These are phyloP conservation scores for Drosophila flavopinicola DNA, from an alignment of 2,888 invertebrate species.

Conservation along the genomic window DNA sequence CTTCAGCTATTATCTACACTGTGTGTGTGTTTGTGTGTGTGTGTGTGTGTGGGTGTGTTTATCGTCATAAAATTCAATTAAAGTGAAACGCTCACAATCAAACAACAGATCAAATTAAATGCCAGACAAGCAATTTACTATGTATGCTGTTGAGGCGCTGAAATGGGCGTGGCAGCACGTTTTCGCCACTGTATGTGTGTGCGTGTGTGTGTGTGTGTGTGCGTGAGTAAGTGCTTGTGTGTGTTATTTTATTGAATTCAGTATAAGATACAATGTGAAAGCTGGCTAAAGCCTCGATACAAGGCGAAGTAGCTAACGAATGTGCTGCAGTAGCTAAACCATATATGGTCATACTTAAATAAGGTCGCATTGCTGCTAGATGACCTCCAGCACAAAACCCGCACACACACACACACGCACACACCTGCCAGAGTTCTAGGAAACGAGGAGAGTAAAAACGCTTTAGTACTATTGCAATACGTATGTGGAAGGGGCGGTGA, in stretches of 20 bases:
- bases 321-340: constrained; percentile 7
- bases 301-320: constrained; percentile 20
- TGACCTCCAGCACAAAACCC: constrained; percentile 8
- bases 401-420: neutral
- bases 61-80: constrained; percentile 79
- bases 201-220: constrained; percentile 2
- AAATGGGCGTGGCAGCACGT: constrained; percentile 58
- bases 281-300: constrained; percentile 30
- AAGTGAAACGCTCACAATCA: constrained; percentile 78
- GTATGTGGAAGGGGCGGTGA: constrained; percentile 3
- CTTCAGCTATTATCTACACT: constrained; percentile 26
- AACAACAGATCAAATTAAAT: constrained; percentile 80
- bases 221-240: constrained; percentile 7
- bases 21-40: constrained; percentile 12
- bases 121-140: constrained; percentile 78
- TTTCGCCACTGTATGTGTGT: constrained; percentile 15
- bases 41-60: constrained; percentile 44
- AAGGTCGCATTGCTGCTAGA: constrained; percentile 15
- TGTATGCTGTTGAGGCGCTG: constrained; percentile 48
- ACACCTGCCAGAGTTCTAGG: constrained; percentile 28
- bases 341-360: constrained; percentile 42
- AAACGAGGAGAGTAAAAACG: constrained; percentile 41
- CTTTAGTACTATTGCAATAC: constrained; percentile 39
- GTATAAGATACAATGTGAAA: constrained; percentile 54
- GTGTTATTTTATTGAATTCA: constrained; percentile 55